Evolutionary conservation across 2,888 invertebrate species (phyloP), one percentile per base, ranked within the genome.

Genomic region (Portevinia maculata): DNA sequence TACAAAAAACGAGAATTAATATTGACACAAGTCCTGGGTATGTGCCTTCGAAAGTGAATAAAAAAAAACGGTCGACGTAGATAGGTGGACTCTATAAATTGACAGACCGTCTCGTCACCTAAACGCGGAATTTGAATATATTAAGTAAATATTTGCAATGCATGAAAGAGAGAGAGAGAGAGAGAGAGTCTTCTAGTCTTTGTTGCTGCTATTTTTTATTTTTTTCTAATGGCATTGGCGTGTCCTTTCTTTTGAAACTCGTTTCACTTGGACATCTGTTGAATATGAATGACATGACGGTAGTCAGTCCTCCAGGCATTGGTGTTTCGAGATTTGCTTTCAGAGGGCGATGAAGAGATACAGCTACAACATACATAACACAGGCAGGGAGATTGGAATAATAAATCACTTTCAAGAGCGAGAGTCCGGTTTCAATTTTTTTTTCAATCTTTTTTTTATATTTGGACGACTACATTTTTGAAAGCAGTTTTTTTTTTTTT

Each of bases 21-120:
- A 71, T 79, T 79, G 79, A 79, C 79, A 79, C 60, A 73, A 60
- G 39, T 41, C 53, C 60, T 48, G 9, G 21, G 17, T 24, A 39
- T 70, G 44, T 55, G 17, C 37, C 46, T 55, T 52, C 32, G n/a
- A 52, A 55, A 62, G 46, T 64, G 39, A 46, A 60, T 70, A 50
- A 30, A 73, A 67, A 59, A 52, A 62, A 55, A 52, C 32, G 15
- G 30, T 7, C 41, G n/a, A 62, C 21, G 41, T 57, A 41, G 28
- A 55, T 60, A 60, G 37, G 69, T 79, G 24, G 9, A 62, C 53
- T 69, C 50, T 32, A 48, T 70, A 53, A 70, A 65, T 81, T 81
- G 81, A 81, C 76, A 76, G 76, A 76, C 65, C 30, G 76, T 76
- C 76, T 76, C 81, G 76, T 76, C 81, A 76, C 70, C 76, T 81